These are phyloP conservation scores for Antheraea assamensis DNA, from an alignment of 2,888 invertebrate genomes.

Conservation along the genomic window DNA sequence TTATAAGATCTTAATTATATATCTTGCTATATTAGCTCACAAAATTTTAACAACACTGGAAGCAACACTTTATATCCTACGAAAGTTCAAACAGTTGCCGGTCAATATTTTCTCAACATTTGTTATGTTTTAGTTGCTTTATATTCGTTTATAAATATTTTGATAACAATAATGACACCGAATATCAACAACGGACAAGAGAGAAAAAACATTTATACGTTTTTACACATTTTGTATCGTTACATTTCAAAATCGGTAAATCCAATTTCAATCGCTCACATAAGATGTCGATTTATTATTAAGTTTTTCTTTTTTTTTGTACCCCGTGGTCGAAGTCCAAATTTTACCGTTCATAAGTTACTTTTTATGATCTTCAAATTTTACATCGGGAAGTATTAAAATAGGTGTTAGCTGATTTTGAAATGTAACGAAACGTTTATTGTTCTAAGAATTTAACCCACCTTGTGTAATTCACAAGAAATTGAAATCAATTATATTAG, in stretches of 20 bases:
- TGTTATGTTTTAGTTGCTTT: neutral
- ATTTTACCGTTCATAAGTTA: no score
- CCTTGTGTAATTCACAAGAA: no score
- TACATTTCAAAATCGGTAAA: no score
- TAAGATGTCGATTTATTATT: no score
- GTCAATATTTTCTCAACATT: neutral
- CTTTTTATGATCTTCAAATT: no score
- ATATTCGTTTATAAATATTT: neutral
- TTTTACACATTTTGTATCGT: neutral
- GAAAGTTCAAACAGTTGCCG: neutral
- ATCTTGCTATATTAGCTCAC: neutral
- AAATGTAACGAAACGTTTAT: no score
- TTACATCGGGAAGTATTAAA: no score
- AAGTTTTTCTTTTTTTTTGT: no score
- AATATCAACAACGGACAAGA: neutral
- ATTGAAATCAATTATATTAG: neutral
- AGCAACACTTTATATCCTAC: neutral
- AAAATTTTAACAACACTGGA: neutral
- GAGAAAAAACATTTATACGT: neutral
- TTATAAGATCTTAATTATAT: neutral
- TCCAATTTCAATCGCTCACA: no score
- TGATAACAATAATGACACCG: neutral
- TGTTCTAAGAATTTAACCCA: neutral
- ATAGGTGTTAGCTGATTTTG: no score
- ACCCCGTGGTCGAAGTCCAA: no score